Conservation (phyloP, 2,797 vertebrate species). For the Eleutherodactylus coqui region DNA sequence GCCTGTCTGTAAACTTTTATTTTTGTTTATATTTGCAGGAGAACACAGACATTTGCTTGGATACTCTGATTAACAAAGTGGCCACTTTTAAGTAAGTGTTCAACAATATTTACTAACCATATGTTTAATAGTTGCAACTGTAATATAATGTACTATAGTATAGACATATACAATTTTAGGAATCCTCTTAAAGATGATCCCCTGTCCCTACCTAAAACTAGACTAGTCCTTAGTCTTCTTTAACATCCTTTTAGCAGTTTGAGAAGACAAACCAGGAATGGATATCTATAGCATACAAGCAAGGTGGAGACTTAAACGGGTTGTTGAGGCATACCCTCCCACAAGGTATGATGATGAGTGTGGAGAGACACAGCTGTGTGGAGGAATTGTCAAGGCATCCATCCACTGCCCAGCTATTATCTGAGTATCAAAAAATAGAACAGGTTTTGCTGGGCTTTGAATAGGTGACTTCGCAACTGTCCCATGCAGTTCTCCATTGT, state of each 20-base stretch:
- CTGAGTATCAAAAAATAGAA: too few species aligned
- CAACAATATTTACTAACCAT: background rate
- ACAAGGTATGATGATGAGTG: too few species aligned
- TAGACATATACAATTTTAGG: background rate
- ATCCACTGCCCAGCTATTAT: too few species aligned
- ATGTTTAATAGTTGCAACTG: background rate
- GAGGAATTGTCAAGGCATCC: too few species aligned
- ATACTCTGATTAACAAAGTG: constrained; percentile 93
- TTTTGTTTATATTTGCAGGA: constrained; percentile 80
- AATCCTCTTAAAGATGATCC: too few species aligned
- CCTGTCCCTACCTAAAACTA: background rate
- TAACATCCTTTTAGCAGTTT: background rate
- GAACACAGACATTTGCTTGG: constrained; percentile 94
- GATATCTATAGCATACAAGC: background rate
- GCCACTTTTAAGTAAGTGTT: constrained; percentile 93
- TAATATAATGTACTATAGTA: too few species aligned
- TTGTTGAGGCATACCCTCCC: too few species aligned
- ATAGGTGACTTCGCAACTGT: too few species aligned
- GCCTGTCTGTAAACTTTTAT: background rate
- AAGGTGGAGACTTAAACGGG: background rate
- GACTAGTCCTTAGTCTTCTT: background rate
- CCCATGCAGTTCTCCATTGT: too few species aligned
- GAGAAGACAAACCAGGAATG: background rate
- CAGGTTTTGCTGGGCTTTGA: too few species aligned
- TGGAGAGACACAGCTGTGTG: too few species aligned